These are phyloP conservation scores for Acanthisitta chloris DNA, from an alignment of 2,113 vertebrate genomes.

Conservation along the genomic window DNA sequence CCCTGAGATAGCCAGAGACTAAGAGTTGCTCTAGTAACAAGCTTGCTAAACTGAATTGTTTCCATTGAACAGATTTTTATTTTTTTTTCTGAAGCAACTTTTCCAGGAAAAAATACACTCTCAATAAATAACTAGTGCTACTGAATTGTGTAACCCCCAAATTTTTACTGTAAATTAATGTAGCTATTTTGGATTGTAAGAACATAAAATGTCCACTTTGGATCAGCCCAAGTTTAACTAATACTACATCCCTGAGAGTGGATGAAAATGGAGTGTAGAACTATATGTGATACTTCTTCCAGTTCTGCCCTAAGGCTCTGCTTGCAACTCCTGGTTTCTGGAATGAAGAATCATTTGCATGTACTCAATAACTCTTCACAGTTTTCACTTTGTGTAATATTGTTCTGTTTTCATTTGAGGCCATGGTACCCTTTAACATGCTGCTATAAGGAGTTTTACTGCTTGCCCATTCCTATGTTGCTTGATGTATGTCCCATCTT, in stretches of 20 bases:
- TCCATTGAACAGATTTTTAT: background rate
- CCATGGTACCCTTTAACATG: background rate
- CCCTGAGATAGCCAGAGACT: background rate
- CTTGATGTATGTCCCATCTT: background rate
- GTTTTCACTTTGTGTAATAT: background rate
- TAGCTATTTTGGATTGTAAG: background rate
- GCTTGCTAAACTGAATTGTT: background rate
- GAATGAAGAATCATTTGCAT: background rate
- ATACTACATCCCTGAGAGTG: background rate
- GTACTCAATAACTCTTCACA: background rate
- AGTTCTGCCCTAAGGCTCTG: background rate
- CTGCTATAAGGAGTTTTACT: too few relatives aligned
- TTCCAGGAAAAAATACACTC: background rate
- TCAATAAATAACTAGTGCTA: background rate
- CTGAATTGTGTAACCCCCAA: accelerated
- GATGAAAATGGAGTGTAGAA: background rate
- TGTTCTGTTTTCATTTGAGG: background rate
- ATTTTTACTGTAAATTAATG: background rate
- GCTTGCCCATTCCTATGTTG: background rate
- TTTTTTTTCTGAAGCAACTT: too few relatives aligned
- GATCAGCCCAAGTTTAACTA: background rate
- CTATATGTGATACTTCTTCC: background rate
- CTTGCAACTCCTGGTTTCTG: background rate
- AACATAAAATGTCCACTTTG: background rate
- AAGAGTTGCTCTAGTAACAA: background rate